These are phyloP conservation scores for Podarcis siculus DNA, from an alignment of 2,797 vertebrate species.

Conservation along the genomic window DNA sequence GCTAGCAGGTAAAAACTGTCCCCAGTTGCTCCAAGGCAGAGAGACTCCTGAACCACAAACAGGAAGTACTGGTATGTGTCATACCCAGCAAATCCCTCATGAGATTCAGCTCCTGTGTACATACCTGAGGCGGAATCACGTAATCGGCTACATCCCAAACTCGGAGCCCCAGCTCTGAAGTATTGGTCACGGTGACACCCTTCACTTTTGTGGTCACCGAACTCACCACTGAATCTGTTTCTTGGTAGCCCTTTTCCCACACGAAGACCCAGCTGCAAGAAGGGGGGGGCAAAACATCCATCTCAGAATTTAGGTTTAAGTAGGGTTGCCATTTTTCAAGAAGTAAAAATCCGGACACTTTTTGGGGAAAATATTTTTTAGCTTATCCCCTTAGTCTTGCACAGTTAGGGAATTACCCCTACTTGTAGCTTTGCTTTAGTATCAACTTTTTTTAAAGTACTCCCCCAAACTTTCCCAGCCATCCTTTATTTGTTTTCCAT, in stretches of 20 bases:
- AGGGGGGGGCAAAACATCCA: background rate
- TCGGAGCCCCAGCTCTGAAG: constrained; percentile 73
- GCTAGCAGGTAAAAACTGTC: no score
- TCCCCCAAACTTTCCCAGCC: no score
- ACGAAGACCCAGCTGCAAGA: constrained; percentile 87
- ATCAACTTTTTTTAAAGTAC: no score
- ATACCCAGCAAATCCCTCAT: background rate
- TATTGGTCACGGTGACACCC: constrained; percentile 83
- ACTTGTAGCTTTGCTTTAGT: no score
- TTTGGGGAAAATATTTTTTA: no score
- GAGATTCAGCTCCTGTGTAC: background rate
- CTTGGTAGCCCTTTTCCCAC: constrained; percentile 90
- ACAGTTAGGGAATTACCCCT: no score
- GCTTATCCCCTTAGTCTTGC: no score
- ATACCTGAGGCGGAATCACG: constrained; percentile 88
- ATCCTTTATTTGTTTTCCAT: no score
- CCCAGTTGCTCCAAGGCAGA: background rate
- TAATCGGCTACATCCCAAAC: constrained; percentile 91
- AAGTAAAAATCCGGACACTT: no score
- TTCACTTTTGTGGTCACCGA: constrained; percentile 89
- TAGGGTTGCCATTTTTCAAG: no score
- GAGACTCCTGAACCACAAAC: background rate
- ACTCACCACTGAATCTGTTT: constrained; percentile 85
- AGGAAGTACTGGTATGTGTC: no score
- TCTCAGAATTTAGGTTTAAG: background rate